Conservation (phyloP, 2,113 vertebrate genomes). For the Rhynchomys soricoides region DNA sequence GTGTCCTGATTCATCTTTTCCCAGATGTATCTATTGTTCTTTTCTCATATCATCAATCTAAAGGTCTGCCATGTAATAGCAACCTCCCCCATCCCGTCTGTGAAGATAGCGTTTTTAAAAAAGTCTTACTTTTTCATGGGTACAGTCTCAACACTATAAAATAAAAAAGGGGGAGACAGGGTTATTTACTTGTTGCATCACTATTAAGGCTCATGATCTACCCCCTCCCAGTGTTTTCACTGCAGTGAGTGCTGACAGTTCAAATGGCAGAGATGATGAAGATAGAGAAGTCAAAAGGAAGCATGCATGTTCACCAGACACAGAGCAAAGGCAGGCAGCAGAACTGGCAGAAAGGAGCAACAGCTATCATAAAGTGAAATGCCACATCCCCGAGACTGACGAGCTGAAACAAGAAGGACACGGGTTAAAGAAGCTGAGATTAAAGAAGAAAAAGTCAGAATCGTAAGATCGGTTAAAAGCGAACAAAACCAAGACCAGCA, state of each 20-base stretch:
- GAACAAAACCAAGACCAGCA: background rate
- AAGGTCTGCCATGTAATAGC: constrained; percentile 61
- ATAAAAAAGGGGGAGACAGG: constrained; percentile 84
- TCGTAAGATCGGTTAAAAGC: background rate
- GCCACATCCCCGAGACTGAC: constrained; percentile 97
- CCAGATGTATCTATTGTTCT: background rate
- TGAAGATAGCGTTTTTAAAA: constrained; percentile 77
- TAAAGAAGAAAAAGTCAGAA: constrained; percentile 21
- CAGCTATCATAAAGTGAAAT: constrained; percentile 99
- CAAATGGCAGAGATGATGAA: constrained; percentile 40
- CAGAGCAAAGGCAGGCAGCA: constrained; percentile 17
- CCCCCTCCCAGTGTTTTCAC: background rate
- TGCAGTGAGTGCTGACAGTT: constrained; percentile 18
- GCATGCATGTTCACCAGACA: constrained; percentile 40
- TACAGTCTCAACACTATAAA: constrained; percentile 92
- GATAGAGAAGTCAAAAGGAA: background rate
- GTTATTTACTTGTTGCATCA: constrained; percentile 72
- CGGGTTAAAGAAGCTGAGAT: constrained; percentile 77
- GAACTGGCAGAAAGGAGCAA: constrained; percentile 83
- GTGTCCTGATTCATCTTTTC: background rate
- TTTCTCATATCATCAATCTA: background rate
- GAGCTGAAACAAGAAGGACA: constrained; percentile 90
- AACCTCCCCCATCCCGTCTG: constrained; percentile 53
- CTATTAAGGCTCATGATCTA: background rate
- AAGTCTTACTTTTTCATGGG: constrained; percentile 93